phyloP scores from a whole-genome alignment of 2,888 invertebrate species.

The Cataglyphis cursor region DNA sequence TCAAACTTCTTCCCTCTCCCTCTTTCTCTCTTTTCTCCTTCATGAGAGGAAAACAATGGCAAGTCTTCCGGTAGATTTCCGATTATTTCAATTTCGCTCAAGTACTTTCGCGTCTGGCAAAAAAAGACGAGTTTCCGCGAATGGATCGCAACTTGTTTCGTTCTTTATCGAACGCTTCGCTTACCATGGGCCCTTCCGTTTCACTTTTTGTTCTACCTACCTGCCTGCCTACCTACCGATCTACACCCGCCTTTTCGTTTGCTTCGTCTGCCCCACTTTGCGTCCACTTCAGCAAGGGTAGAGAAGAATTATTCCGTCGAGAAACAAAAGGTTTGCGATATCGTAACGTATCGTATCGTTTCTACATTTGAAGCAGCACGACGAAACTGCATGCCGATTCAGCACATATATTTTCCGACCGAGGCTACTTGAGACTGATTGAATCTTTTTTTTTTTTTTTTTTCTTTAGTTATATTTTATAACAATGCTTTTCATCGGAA shows the following conservation, averaged over 20 bases:
- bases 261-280: conserved; percentile 40
- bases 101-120: conserved; percentile 70
- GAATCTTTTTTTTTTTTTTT: neutral
- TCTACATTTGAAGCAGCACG: conserved; percentile 11
- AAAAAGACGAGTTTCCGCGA: conserved; percentile 41
- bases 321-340: conserved; percentile 36
- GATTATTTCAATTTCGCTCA: conserved; percentile 71
- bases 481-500: neutral
- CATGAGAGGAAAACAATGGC: conserved; percentile 63
- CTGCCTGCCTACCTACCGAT: conserved; percentile 31
- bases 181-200: conserved; percentile 55
- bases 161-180: conserved; percentile 62
- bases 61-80: conserved; percentile 67
- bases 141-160: conserved; percentile 44
- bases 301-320: conserved; percentile 11
- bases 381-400: conserved; percentile 29
- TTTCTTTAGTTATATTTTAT: neutral
- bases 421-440: neutral
- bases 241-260: conserved; percentile 24
- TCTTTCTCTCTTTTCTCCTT: neutral
- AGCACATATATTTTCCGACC: conserved; percentile 9
- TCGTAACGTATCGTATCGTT: conserved; percentile 3
- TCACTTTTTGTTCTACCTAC: conserved; percentile 28
- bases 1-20: neutral
- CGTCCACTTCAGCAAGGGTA: conserved; percentile 14